These are phyloP conservation scores for Panthera uncia DNA, from an alignment of 2,113 vertebrate genomes.

Conservation along the genomic window DNA sequence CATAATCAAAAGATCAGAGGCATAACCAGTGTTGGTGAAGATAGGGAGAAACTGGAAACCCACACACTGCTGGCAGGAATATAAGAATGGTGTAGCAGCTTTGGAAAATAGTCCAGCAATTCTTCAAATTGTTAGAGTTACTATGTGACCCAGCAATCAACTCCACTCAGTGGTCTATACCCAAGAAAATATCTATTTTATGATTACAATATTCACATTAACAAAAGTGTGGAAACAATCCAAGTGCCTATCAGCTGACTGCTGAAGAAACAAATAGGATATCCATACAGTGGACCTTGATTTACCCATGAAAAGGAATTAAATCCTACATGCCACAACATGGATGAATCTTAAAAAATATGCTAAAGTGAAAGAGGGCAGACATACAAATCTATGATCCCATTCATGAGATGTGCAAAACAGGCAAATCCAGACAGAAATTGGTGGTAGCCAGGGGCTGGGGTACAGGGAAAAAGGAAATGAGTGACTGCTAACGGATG, in stretches of 20 bases:
- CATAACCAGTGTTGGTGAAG: not conserved
- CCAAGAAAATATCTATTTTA: not conserved
- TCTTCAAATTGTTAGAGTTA: not conserved
- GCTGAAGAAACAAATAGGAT: not conserved
- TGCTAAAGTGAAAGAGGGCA: not conserved
- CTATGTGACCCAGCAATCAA: not conserved
- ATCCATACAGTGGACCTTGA: not conserved
- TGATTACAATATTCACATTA: not conserved
- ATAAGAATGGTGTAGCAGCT: not conserved
- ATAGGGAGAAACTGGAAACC: not conserved
- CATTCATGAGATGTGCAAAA: not conserved
- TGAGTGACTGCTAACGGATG: not conserved
- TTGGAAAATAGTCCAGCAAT: not conserved
- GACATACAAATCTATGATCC: not conserved
- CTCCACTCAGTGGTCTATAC: not conserved
- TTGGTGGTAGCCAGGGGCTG: too few relatives aligned
- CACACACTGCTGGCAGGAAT: not conserved
- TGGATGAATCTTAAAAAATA: not conserved
- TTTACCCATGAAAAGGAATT: not conserved
- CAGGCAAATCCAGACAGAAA: not conserved
- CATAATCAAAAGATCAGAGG: not conserved
- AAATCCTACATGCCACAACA: not conserved
- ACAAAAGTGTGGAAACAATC: not conserved
- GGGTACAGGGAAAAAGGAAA: not conserved
- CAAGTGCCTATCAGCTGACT: not conserved